Evolutionary conservation across 2,113 vertebrate genomes (phyloP).

Genomic region (human (Homo sapiens)): GRCh38 chr15:49485001-49485500

Average conservation of each 20-base stretch:
- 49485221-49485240: conserved; percentile 83
- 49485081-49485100: conserved; percentile 79
- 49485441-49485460: conserved; percentile 92
- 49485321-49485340: conserved; percentile 87
- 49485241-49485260: conserved; percentile 86
- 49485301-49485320: conserved; percentile 84
- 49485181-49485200: conserved; percentile 83
- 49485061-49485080: conserved; percentile 82
- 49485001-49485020: conserved; percentile 73
- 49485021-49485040: conserved; percentile 80
- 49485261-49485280: conserved; percentile 85
- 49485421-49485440: conserved; percentile 88
- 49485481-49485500: conserved; percentile 84
- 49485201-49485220: conserved; percentile 82
- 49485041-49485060: conserved; percentile 80
- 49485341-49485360: conserved; percentile 85
- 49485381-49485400: conserved; percentile 85
- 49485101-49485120: conserved; percentile 79
- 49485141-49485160: conserved; percentile 82
- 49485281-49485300: conserved; percentile 85
- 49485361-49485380: conserved; percentile 82
- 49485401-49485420: conserved; percentile 90
- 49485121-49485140: conserved; percentile 81
- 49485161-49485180: conserved; percentile 74
- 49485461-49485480: conserved; percentile 93